Evolutionary conservation across 2,113 vertebrate genomes (phyloP), one percentile per base, ranked within the genome.

Genomic region (Brevimyrus niger): DNA sequence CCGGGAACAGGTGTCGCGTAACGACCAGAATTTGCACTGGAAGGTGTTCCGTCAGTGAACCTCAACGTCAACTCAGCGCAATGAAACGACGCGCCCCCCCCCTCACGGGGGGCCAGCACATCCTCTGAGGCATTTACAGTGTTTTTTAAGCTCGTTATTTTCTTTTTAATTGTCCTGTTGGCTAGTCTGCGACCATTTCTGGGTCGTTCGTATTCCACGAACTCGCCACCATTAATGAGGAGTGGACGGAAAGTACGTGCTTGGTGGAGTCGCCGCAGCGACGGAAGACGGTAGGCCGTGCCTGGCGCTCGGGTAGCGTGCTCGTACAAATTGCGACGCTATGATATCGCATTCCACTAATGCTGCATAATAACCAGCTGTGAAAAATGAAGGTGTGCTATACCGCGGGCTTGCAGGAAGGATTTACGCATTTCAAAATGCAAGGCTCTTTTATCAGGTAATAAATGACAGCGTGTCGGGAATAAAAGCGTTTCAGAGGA

Each of bases 61-160:
- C n/a, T n/a, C n/a, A n/a, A n/a, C n/a, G n/a, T n/a, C n/a, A 46
- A 7, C 51, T 38, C 27, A 35, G 11, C 86, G 82, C 27, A 90
- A 88, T 83, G 35, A 83, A 38, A 38, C 61, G 31, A 27, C 19
- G 3, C 9, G 38, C 23, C 61, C 50, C 84, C 0, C 3, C 85
- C 31, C 15, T 31, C 35, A 3, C 35, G 15, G 44, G 58, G 76
- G 6, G 11, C 21, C 0, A 42, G 5, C 48, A 19, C 55, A 50
- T 84, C 82, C 89, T 90, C 76, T 9, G 10, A 82, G 73, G 87
- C 69, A 65, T 83, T 50, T 69, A 35, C 53, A 65, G 46, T 58
- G 61, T 83, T 61, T 55, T 90, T 88, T 69, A 50, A 15, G 76
- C 80, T 88, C 83, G 7, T 89, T 73, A 85, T 86, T 90, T 65